Evolutionary conservation across 1,140 invertebrate species (phyloP).

Genomic region (Halictus rubicundus): DNA sequence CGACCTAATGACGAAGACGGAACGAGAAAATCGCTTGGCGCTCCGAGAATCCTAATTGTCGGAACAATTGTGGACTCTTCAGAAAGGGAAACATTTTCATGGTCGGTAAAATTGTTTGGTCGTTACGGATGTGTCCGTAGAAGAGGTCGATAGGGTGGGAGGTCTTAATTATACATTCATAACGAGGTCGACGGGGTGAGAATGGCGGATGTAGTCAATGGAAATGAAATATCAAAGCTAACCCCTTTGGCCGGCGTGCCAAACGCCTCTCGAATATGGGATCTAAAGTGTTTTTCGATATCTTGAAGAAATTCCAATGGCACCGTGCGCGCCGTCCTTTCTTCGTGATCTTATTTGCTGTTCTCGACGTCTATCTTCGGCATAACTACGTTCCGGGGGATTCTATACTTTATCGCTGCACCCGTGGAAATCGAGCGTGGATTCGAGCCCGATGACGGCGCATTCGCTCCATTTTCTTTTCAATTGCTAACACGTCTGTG

Average conservation of each 20-base stretch:
- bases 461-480: not conserved
- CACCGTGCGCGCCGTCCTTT: slow-evolving; percentile 6
- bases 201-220: slow-evolving; percentile 58
- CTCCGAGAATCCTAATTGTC: no score
- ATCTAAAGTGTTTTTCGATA: slow-evolving; percentile 72
- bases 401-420: slow-evolving; percentile 12
- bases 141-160: not conserved
- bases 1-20: no score
- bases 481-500: not conserved
- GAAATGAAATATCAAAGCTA: slow-evolving; percentile 71
- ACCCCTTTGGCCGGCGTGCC: slow-evolving; percentile 25
- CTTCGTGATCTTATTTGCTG: slow-evolving; percentile 60
- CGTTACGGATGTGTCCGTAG: slow-evolving; percentile 22
- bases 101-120: not conserved
- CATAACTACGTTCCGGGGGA: slow-evolving; percentile 35
- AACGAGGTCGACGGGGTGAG: slow-evolving; percentile 29
- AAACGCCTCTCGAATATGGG: slow-evolving; percentile 61
- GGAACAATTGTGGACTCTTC: no score
- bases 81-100: no score
- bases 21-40: no score
- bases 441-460: not conserved
- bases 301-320: slow-evolving; percentile 64
- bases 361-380: slow-evolving; percentile 38
- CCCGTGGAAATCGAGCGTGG: slow-evolving; percentile 33
- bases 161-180: slow-evolving; percentile 71